phyloP scores from a whole-genome alignment of 2,113 vertebrate species.

The Nesogale talazaci region DNA sequence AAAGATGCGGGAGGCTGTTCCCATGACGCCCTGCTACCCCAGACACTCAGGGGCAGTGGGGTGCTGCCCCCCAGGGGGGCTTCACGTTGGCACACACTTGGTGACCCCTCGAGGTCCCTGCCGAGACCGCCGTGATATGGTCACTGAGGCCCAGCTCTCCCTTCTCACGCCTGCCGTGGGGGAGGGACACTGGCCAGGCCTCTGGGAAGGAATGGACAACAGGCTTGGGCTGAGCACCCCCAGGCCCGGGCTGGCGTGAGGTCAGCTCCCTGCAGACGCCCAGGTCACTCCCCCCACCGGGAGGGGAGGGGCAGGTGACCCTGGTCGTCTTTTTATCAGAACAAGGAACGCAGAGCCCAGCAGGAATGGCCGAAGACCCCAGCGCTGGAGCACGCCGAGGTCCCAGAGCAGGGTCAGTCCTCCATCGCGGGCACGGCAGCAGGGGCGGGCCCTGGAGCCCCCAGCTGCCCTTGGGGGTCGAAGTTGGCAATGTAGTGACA shows the following conservation, averaged over 20 bases:
- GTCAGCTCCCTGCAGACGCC: neutral
- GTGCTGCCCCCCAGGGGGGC: too few relatives aligned
- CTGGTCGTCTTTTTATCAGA: slow-evolving; percentile 56
- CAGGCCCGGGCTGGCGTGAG: neutral
- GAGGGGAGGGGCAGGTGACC: neutral
- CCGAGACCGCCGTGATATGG: neutral
- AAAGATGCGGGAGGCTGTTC: neutral
- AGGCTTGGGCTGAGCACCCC: neutral
- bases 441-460: neutral
- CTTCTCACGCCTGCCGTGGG: neutral
- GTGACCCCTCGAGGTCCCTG: neutral
- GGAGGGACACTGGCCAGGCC: neutral
- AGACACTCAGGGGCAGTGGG: too few relatives aligned
- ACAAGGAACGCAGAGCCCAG: slow-evolving; percentile 21
- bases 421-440: neutral
- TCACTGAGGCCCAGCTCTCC: neutral
- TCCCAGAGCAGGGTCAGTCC: slow-evolving; percentile 63
- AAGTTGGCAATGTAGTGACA: neutral
- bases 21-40: neutral
- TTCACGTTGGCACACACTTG: too few relatives aligned
- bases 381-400: neutral
- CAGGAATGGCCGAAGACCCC: slow-evolving; percentile 13
- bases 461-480: neutral
- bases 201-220: neutral
- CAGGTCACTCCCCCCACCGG: neutral